These are phyloP conservation scores for Synanthedon vespiformis DNA, from an alignment of 2,888 invertebrate genomes.

Conservation along the genomic window DNA sequence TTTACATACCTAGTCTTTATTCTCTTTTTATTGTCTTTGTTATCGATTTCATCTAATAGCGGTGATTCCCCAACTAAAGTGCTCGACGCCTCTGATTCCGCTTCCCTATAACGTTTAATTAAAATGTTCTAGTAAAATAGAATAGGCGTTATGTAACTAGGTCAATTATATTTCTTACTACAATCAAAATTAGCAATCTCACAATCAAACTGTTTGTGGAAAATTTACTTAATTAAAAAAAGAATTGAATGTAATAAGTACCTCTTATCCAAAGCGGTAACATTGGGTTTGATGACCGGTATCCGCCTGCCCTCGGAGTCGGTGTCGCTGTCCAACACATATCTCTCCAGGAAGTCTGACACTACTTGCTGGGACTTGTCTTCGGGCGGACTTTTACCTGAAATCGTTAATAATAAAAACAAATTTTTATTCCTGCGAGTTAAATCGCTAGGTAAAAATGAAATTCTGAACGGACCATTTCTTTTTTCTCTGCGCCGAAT, in stretches of 20 bases:
- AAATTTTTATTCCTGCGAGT: too few species aligned
- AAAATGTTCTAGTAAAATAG: too few species aligned
- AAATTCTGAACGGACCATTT: too few species aligned
- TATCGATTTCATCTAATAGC: conserved; percentile 34
- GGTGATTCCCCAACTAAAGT: conserved; percentile 58
- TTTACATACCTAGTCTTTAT: conserved; percentile 50
- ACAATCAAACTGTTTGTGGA: too few species aligned
- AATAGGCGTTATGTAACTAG: too few species aligned
- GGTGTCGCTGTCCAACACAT: conserved; percentile 73
- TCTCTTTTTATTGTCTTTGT: conserved; percentile 43
- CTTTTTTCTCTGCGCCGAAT: too few species aligned
- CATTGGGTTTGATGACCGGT: conserved; percentile 53
- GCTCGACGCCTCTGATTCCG: conserved; percentile 53
- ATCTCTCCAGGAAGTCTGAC: conserved; percentile 71
- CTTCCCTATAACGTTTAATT: conserved; percentile 25
- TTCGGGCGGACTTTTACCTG: conserved; percentile 53
- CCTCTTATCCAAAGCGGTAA: conserved; percentile 20
- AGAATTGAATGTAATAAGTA: conserved; percentile 5
- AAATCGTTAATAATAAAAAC: neutral
- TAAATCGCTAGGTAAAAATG: too few species aligned
- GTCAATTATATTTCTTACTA: too few species aligned
- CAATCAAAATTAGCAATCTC: neutral
- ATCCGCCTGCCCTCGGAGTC: conserved; percentile 71
- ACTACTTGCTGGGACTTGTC: conserved; percentile 63
- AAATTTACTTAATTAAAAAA: too few species aligned